Evolutionary conservation across 1,140 invertebrate species (phyloP).

Genomic region (Bombus consobrinus): DNA sequence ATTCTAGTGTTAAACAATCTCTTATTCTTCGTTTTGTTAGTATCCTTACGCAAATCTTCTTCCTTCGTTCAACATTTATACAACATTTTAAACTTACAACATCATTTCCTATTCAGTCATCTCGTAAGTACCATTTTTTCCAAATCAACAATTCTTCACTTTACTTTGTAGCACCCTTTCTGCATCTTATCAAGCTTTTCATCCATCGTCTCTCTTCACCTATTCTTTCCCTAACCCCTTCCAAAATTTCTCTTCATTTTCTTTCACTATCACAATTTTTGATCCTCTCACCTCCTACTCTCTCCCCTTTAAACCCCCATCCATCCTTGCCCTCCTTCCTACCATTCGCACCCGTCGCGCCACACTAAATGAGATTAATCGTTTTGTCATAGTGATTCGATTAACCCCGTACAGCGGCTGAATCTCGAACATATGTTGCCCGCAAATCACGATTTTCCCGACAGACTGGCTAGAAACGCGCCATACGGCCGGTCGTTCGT

Average conservation of each 20-base stretch:
- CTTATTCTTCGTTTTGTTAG: too few species aligned
- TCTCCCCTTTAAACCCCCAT: not conserved
- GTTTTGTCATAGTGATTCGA: conserved; percentile 59
- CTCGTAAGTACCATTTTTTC: not conserved
- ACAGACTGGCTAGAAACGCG: not conserved
- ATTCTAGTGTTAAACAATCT: too few species aligned
- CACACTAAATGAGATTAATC: conserved; percentile 57
- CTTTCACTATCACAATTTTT: not conserved
- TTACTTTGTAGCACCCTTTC: not conserved
- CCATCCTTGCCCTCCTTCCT: too few species aligned
- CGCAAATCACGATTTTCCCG: conserved; percentile 67
- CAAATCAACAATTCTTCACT: not conserved
- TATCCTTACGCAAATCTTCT: not conserved
- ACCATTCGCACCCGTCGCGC: not conserved
- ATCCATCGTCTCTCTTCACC: not conserved
- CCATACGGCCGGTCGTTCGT: conserved; percentile 36
- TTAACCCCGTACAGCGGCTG: conserved; percentile 38
- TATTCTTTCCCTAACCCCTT: not conserved
- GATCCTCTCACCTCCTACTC: not conserved
- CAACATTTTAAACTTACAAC: not conserved
- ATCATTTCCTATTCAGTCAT: not conserved
- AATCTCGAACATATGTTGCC: conserved; percentile 44
- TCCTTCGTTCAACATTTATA: not conserved
- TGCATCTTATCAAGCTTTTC: not conserved
- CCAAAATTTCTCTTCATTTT: not conserved